Base-by-base conservation (phyloP, 2,113 vertebrate species). In the Ptyas mucosa region DNA sequence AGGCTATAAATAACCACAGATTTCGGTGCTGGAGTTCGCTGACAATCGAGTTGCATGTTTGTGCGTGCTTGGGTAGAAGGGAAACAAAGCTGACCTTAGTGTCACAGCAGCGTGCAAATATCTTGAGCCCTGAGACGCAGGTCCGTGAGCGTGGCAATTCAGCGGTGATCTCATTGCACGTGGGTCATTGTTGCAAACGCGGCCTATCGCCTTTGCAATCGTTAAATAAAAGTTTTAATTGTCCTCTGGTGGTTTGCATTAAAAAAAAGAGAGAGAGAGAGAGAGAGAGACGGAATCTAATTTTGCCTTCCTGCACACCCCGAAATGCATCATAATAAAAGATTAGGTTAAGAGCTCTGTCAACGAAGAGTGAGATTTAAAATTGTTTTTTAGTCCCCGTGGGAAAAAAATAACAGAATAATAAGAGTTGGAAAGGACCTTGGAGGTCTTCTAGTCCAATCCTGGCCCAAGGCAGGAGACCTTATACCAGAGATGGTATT, bases 151-250 rank as follows among this genome's bases (percentile, higher is more conserved):
- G 69, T 34, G 64, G n/a, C n/a, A 34, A 8, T 69, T 69, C 29
- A n/a, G 29, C 29, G 12, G 64, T n/a, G 29, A 69, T n/a, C 11
- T 69, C 64, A n/a, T 6, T n/a, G 29, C 29, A 69, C 4, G 1
- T 69, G 29, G 64, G 64, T 69, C 29, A 15, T 75, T 7, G n/a
- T 20, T 75, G 69, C 69, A 75, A 7, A 34, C 0, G 6, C 5
- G 0, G 14, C n/a, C 15, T 7, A 11, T 14, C 1, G 6, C n/a
- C 0, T 75, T 18, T 34, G 69, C 69, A 34, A 18, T 75, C 6
- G 14, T 75, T 75, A 34, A 69, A 15, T n/a, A 69, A 75, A 75
- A 18, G 0, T 34, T 34, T 75, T 34, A 34, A 75, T 75, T 34
- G 69, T 34, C 15, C 69, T 18, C 6, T 34, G n/a, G n/a, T 34